Evolutionary conservation across 2,888 invertebrate species (phyloP).

Genomic region (Troilus luridus): DNA sequence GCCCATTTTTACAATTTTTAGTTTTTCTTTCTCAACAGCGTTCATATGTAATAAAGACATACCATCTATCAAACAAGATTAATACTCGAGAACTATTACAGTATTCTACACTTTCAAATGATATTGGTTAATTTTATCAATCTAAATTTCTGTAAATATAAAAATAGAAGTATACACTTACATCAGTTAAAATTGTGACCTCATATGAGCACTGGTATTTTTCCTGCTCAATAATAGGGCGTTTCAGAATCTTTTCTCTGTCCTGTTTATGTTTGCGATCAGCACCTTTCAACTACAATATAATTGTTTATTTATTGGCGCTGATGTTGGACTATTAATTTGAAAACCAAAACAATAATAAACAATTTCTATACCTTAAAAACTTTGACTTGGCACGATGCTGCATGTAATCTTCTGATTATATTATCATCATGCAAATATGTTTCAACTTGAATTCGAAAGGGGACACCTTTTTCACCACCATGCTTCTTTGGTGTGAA

Average conservation of each 20-base stretch:
- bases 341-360: neutral
- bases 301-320: constrained; percentile 9
- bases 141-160: neutral
- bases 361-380: constrained; percentile 70
- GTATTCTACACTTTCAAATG: too few relatives aligned
- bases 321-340: neutral
- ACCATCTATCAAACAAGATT: too few relatives aligned
- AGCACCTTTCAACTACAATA: constrained; percentile 88
- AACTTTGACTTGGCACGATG: constrained; percentile 96
- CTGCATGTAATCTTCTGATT: constrained; percentile 83
- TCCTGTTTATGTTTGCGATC: constrained; percentile 98
- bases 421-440: constrained; percentile 74
- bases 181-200: constrained; percentile 92
- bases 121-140: neutral
- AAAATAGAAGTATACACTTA: constrained; percentile 70
- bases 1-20: too few relatives aligned
- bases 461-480: constrained; percentile 97
- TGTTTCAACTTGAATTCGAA: constrained; percentile 95
- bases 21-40: too few relatives aligned
- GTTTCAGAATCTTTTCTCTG: constrained; percentile 91
- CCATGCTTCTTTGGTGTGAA: constrained; percentile 98
- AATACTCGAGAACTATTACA: too few relatives aligned
- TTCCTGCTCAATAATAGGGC: constrained; percentile 86
- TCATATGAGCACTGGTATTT: constrained; percentile 97
- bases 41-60: too few relatives aligned